Conservation (phyloP, 2,113 vertebrate genomes). For the Phoenicopterus ruber region DNA sequence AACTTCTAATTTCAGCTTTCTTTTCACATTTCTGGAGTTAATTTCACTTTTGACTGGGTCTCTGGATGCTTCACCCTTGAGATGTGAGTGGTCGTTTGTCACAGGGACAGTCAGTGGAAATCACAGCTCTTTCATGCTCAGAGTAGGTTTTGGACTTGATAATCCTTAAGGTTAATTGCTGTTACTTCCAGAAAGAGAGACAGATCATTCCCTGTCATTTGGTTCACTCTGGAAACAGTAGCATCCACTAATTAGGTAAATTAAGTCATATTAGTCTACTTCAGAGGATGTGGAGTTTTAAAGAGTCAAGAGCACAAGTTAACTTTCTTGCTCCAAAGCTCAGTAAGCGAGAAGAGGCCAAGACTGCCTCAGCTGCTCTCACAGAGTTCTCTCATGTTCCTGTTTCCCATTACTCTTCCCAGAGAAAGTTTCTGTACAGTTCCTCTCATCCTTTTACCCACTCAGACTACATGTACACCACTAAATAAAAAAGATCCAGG, state of each 20-base stretch:
- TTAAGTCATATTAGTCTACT: not conserved
- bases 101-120: not conserved
- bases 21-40: not conserved
- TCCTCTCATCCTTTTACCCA: not conserved
- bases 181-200: not conserved
- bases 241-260: not conserved
- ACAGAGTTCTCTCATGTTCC: not conserved
- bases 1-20: not conserved
- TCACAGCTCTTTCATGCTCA: not conserved
- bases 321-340: not conserved
- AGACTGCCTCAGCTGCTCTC: not conserved
- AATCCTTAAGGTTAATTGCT: not conserved
- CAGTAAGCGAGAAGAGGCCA: not conserved
- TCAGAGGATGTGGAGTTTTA: not conserved
- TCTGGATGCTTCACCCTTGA: not conserved
- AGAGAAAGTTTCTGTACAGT: not conserved
- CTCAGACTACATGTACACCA: not conserved
- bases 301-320: not conserved
- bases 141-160: not conserved
- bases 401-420: not conserved
- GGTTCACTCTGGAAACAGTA: not conserved
- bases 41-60: not conserved
- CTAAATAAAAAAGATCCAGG: not conserved
- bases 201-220: not conserved
- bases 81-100: not conserved